phyloP scores from a whole-genome alignment of 1,140 invertebrate genomes.

The Neodiprion fabricii region DNA sequence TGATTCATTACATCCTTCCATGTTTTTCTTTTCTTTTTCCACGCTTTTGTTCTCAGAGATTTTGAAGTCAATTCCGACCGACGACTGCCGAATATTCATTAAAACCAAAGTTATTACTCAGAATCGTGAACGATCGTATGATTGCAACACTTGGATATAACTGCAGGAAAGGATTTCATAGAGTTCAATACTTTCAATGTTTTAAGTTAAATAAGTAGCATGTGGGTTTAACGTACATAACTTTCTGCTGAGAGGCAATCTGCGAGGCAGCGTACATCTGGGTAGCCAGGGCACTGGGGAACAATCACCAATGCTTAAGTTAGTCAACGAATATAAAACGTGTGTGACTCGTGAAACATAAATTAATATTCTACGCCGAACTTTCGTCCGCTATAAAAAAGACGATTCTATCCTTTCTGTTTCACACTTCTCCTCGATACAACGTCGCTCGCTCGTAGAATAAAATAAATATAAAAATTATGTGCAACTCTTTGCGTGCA shows the following conservation, averaged over 20 bases:
- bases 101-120: not conserved
- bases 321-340: slow-evolving; percentile 40
- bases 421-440: too few species aligned
- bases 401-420: too few species aligned
- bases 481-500: too few species aligned
- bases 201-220: slow-evolving; percentile 58
- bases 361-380: too few species aligned
- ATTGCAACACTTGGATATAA: slow-evolving; percentile 48
- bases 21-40: too few species aligned
- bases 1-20: not conserved
- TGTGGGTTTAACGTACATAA: slow-evolving; percentile 79
- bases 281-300: slow-evolving; percentile 93
- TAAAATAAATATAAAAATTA: too few species aligned
- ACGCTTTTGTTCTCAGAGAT: too few species aligned
- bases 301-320: slow-evolving; percentile 64
- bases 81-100: too few species aligned
- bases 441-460: too few species aligned
- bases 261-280: slow-evolving; percentile 92
- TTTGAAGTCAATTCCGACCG: too few species aligned
- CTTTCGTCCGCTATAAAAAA: too few species aligned
- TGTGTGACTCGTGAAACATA: too few species aligned
- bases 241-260: slow-evolving; percentile 86
- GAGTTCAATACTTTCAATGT: slow-evolving; percentile 27
- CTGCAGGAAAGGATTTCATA: slow-evolving; percentile 48
- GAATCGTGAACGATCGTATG: not conserved